These are phyloP conservation scores for Ophiothrix spiculata DNA, from an alignment of 35 echinoderm and acorn worm genomes.

Conservation along the genomic window DNA sequence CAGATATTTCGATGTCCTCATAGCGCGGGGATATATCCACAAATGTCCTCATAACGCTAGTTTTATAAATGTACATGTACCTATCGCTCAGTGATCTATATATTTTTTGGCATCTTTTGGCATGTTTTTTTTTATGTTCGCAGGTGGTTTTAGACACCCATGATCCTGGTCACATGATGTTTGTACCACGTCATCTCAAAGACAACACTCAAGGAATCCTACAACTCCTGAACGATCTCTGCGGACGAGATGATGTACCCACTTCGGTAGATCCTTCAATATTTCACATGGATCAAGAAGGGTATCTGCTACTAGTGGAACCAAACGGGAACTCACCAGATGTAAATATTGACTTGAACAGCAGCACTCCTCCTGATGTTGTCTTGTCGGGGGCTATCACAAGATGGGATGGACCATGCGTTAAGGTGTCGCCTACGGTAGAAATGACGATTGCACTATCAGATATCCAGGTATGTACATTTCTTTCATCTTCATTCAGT, in stretches of 20 bases:
- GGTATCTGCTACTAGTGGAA: constrained; percentile 56
- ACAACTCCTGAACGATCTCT: constrained; percentile 79
- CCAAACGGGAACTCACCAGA: background rate
- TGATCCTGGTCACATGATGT: constrained; percentile 65
- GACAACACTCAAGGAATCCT: constrained; percentile 58
- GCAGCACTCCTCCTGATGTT: background rate
- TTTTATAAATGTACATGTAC: no score
- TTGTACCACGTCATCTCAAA: constrained; percentile 73
- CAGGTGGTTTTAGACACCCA: constrained; percentile 53
- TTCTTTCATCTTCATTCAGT: no score
- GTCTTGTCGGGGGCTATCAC: background rate
- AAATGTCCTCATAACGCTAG: no score
- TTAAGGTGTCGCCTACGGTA: constrained; percentile 62
- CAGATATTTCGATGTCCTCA: no score
- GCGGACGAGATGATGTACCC: constrained; percentile 60
- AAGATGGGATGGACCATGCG: constrained; percentile 1
- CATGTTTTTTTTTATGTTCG: background rate
- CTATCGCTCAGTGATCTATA: no score
- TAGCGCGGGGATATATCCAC: no score
- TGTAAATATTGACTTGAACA: background rate
- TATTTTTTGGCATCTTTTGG: no score
- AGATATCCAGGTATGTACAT: constrained; percentile 71
- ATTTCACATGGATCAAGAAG: constrained; percentile 17
- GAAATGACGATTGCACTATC: constrained; percentile 86
- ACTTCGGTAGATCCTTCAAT: constrained; percentile 24